A percentile compares a stretch with the other conserved stretches of the same genome.
Conservation (phyloP, 2,888 invertebrate genomes). For the Pandemis heparana region DNA sequence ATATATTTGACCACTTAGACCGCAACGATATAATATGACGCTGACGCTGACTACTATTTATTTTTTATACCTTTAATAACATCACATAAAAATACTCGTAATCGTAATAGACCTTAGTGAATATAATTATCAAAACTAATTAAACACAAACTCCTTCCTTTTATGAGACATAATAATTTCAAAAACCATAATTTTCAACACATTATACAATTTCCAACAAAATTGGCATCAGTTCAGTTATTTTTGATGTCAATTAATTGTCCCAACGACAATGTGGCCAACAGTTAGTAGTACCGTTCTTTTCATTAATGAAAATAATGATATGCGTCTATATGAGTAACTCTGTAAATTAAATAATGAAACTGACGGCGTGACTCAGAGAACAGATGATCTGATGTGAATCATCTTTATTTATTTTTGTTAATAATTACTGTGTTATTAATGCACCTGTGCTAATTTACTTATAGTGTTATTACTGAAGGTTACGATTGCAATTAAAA, state of each 20-base stretch:
- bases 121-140: too few relatives aligned
- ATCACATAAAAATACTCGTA: too few relatives aligned
- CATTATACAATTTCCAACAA: too few relatives aligned
- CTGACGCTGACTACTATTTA: too few relatives aligned
- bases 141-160: too few relatives aligned
- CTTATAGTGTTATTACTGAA: not conserved
- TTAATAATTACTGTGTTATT: slow-evolving; percentile 26
- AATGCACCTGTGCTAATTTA: slow-evolving; percentile 12
- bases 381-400: slow-evolving; percentile 33
- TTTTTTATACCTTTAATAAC: too few relatives aligned
- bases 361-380: slow-evolving; percentile 33
- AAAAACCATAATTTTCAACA: too few relatives aligned
- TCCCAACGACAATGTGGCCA: slow-evolving; percentile 26
- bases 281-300: slow-evolving; percentile 22
- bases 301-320: slow-evolving; percentile 40
- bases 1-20: too few relatives aligned
- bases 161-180: too few relatives aligned
- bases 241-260: slow-evolving; percentile 30
- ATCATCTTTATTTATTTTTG: slow-evolving; percentile 38
- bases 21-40: too few relatives aligned
- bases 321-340: slow-evolving; percentile 34
- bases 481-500: not conserved
- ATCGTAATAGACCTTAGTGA: too few relatives aligned
- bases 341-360: slow-evolving; percentile 31
- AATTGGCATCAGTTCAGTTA: slow-evolving; percentile 24